A percentile compares a stretch with the other conserved stretches of the same genome.
Conservation (phyloP, 2,113 vertebrate species). For the Columba janthina region DNA sequence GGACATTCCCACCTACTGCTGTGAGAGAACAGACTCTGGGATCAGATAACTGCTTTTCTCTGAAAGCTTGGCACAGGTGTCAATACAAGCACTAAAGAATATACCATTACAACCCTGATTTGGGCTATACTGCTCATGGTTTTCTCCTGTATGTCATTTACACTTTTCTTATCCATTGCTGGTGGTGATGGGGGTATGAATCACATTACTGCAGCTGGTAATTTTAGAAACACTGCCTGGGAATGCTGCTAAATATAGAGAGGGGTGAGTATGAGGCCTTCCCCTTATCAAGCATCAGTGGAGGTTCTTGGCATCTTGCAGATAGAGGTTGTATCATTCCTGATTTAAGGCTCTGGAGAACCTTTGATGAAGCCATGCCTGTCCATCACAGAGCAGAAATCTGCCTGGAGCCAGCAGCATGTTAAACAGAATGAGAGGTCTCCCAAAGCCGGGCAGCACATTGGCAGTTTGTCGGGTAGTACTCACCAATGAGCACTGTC, state of each 20-base stretch:
- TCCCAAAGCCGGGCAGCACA: background rate
- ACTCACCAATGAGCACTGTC: background rate
- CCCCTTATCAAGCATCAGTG: slow-evolving; percentile 7
- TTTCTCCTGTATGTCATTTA: slow-evolving; percentile 39
- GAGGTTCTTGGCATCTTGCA: slow-evolving; percentile 5
- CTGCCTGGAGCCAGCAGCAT: slow-evolving; percentile 34
- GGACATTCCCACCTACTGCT: background rate
- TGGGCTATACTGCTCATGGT: background rate
- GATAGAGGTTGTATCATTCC: background rate
- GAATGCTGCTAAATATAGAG: slow-evolving; percentile 56
- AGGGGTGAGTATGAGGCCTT: slow-evolving; percentile 13
- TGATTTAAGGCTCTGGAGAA: slow-evolving; percentile 35
- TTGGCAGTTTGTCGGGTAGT: slow-evolving; percentile 22
- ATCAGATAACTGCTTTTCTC: background rate
- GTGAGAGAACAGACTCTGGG: background rate
- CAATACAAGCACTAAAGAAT: background rate
- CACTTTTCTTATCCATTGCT: slow-evolving; percentile 29
- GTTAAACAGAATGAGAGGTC: background rate
- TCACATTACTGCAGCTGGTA: slow-evolving; percentile 49
- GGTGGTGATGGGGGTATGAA: slow-evolving; percentile 31
- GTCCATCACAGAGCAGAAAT: background rate
- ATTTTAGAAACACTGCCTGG: slow-evolving; percentile 58
- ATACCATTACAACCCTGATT: background rate
- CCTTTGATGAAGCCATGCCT: slow-evolving; percentile 21
- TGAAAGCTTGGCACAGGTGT: background rate